Evolutionary conservation across 2,888 invertebrate genomes (phyloP).

Genomic region (Rhyacophila evoluta): DNA sequence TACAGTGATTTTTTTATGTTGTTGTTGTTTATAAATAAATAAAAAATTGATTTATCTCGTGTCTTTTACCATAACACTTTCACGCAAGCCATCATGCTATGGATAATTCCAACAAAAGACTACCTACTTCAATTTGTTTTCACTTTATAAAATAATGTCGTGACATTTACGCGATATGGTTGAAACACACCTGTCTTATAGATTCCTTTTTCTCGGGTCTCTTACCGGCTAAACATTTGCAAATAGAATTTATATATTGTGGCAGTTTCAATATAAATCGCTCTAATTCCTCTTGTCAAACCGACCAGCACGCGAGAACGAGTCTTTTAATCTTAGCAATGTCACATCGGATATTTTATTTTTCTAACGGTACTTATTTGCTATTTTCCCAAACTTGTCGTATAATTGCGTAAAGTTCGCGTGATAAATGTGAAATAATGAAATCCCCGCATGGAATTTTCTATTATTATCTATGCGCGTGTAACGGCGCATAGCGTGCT

Average conservation of each 20-base stretch:
- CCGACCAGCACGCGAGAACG: background rate
- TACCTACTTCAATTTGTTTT: background rate
- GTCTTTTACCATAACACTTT: too few relatives aligned
- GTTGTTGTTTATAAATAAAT: too few relatives aligned
- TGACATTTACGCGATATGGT: background rate
- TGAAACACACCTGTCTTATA: background rate
- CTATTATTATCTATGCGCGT: conserved; percentile 6
- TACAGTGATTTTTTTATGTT: too few relatives aligned
- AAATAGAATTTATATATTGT: background rate
- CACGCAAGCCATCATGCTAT: too few relatives aligned
- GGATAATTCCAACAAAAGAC: background rate
- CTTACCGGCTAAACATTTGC: background rate
- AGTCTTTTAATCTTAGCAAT: background rate
- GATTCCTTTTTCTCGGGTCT: background rate
- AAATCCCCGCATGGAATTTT: conserved; percentile 7
- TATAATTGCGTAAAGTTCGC: background rate
- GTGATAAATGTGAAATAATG: background rate
- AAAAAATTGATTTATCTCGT: too few relatives aligned
- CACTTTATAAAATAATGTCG: background rate
- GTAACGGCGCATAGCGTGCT: background rate
- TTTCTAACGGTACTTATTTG: background rate
- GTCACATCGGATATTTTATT: background rate
- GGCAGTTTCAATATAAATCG: conserved; percentile 13
- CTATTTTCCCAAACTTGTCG: conserved; percentile 12
- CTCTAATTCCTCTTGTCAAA: conserved; percentile 15